Conservation (phyloP, 2,888 invertebrate genomes). For the Melanotus villosus region DNA sequence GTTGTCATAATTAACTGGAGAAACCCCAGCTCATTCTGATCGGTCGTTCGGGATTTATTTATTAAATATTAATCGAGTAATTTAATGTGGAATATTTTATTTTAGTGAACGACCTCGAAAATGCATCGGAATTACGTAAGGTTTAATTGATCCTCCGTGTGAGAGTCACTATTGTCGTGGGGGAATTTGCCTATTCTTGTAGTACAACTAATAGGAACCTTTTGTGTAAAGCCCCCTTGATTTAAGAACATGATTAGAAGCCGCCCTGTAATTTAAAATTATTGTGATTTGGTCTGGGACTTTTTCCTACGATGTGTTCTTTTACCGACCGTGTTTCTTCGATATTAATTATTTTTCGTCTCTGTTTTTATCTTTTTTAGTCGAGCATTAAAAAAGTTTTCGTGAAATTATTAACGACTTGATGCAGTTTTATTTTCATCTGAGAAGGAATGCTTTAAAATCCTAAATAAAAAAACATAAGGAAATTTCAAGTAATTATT, state of each 20-base stretch:
- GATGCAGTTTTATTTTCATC: too few species aligned
- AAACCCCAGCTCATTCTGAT: neutral
- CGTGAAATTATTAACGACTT: too few species aligned
- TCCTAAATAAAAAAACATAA: too few species aligned
- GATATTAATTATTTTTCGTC: slow-evolving; percentile 12
- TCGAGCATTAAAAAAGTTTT: neutral
- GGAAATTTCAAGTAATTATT: too few species aligned
- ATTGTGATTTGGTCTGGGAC: slow-evolving; percentile 17
- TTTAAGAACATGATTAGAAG: slow-evolving; percentile 31
- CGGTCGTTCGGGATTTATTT: slow-evolving; percentile 5
- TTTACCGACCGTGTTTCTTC: neutral
- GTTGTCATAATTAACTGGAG: slow-evolving; percentile 1
- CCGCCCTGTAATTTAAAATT: slow-evolving; percentile 34
- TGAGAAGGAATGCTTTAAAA: too few species aligned
- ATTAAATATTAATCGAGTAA: neutral
- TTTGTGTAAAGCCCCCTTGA: slow-evolving; percentile 24
- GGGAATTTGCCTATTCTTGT: slow-evolving; percentile 13
- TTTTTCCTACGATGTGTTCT: neutral
- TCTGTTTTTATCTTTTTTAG: neutral
- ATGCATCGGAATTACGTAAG: slow-evolving; percentile 9
- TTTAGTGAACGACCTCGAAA: neutral
- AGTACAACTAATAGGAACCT: neutral
- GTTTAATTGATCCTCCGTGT: slow-evolving; percentile 10
- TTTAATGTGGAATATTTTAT: neutral
- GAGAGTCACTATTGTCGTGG: neutral